A percentile compares a stretch with the other conserved stretches of the same genome.
Evolutionary conservation across 2,888 invertebrate species (phyloP).

Genomic region (Psylliodes chrysocephalus): DNA sequence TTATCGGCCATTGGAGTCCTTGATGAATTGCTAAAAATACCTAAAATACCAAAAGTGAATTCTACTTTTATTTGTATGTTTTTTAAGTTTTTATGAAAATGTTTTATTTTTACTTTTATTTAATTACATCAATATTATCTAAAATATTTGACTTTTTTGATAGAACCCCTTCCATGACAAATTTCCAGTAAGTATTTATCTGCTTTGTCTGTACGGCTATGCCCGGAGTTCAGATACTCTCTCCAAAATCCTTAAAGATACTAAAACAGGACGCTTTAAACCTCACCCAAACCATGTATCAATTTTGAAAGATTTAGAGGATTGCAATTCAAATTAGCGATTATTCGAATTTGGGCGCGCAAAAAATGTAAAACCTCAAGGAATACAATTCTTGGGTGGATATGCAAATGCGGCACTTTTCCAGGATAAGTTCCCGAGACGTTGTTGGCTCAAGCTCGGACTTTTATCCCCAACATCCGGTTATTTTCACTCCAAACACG

Average conservation of each 20-base stretch:
- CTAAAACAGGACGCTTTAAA: slow-evolving; percentile 20
- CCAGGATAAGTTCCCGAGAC: slow-evolving; percentile 36
- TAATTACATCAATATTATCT: too few species aligned
- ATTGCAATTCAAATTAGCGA: slow-evolving; percentile 62
- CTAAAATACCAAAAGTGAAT: too few species aligned
- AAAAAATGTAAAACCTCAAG: slow-evolving; percentile 54
- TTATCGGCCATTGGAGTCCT: too few species aligned
- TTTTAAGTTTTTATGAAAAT: too few species aligned
- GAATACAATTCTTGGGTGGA: slow-evolving; percentile 51
- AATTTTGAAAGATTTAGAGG: slow-evolving; percentile 62
- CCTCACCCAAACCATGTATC: slow-evolving; percentile 54
- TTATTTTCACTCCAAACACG: slow-evolving; percentile 38
- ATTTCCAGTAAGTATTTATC: too few species aligned
- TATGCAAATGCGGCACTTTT: slow-evolving; percentile 48
- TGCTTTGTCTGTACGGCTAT: not conserved
- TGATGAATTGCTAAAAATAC: too few species aligned
- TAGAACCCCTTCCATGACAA: too few species aligned
- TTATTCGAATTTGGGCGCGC: slow-evolving; percentile 54
- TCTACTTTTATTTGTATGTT: too few species aligned
- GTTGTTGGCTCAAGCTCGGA: slow-evolving; percentile 29
- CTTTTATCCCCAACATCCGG: slow-evolving; percentile 30
- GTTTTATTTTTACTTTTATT: too few species aligned
- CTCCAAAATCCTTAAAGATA: slow-evolving; percentile 1
- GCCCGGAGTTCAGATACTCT: not conserved
- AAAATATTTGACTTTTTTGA: too few species aligned